These are phyloP conservation scores for Macrobrachium nipponense DNA, from an alignment of 1,140 invertebrate genomes.

Conservation along the genomic window DNA sequence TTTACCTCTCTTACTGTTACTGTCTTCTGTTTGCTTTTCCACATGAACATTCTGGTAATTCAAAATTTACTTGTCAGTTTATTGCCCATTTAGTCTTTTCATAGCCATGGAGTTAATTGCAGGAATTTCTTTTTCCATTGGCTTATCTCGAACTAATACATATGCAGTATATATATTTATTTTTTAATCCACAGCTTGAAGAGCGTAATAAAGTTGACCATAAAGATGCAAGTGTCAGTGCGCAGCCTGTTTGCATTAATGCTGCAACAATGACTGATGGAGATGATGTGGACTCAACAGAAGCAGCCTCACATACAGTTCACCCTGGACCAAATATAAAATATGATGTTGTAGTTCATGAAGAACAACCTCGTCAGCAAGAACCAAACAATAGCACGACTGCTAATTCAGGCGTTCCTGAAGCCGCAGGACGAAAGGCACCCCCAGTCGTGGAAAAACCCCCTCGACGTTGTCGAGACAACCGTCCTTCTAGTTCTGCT, in stretches of 20 bases:
- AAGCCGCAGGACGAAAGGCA: neutral
- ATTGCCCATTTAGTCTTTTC: no score
- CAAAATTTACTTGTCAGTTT: no score
- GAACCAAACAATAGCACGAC: conserved; percentile 15
- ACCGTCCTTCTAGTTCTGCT: neutral
- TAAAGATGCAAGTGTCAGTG: conserved; percentile 34
- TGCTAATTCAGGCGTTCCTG: neutral
- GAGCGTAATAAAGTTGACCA: conserved; percentile 5
- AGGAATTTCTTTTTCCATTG: no score
- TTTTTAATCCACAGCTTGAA: conserved; percentile 30
- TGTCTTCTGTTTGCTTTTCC: no score
- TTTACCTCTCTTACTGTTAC: no score
- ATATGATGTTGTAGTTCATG: conserved; percentile 61
- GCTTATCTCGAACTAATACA: no score
- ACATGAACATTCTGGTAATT: no score
- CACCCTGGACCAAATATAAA: conserved; percentile 62
- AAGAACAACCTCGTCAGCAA: conserved; percentile 24
- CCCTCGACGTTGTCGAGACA: conserved; percentile 35
- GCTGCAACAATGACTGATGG: conserved; percentile 34
- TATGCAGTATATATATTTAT: no score
- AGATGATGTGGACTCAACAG: conserved; percentile 5
- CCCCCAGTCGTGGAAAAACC: conserved; percentile 33
- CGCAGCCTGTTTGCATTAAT: neutral
- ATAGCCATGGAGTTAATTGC: no score
- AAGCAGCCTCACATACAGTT: conserved; percentile 54